These are phyloP conservation scores for Acrobasis repandana DNA, from an alignment of 2,888 invertebrate genomes.

Conservation along the genomic window DNA sequence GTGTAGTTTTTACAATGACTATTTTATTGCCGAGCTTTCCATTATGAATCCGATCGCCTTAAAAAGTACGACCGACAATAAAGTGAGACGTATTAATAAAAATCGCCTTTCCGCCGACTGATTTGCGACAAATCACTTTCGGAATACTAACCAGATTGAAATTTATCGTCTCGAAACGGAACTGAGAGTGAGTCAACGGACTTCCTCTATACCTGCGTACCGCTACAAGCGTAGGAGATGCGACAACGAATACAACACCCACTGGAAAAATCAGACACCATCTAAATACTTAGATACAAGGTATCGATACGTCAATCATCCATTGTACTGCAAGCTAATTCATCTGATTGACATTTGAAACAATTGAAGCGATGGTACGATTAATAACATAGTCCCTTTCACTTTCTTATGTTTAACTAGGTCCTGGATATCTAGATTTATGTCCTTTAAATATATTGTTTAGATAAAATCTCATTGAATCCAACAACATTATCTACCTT, in stretches of 20 bases:
- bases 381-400: slow-evolving; percentile 37
- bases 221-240: slow-evolving; percentile 42
- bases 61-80: slow-evolving; percentile 1
- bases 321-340: slow-evolving; percentile 59
- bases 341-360: slow-evolving; percentile 58
- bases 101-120: slow-evolving; percentile 43
- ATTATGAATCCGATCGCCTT: slow-evolving; percentile 8
- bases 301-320: slow-evolving; percentile 64
- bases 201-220: slow-evolving; percentile 47
- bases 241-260: slow-evolving; percentile 41
- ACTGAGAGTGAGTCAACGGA: slow-evolving; percentile 54
- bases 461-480: not conserved
- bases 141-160: slow-evolving; percentile 65
- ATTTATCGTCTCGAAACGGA: slow-evolving; percentile 54
- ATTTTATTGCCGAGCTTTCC: slow-evolving; percentile 12
- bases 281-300: slow-evolving; percentile 43
- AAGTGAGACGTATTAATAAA: slow-evolving; percentile 36
- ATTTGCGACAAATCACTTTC: slow-evolving; percentile 42
- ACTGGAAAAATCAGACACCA: slow-evolving; percentile 38
- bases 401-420: slow-evolving; percentile 25
- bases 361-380: slow-evolving; percentile 51
- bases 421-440: slow-evolving; percentile 6
- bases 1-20: slow-evolving; percentile 9
- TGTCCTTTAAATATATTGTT: not conserved
- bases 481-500: not conserved